phyloP scores from a whole-genome alignment of 1,140 invertebrate species.

The Solenopsis invicta region DNA sequence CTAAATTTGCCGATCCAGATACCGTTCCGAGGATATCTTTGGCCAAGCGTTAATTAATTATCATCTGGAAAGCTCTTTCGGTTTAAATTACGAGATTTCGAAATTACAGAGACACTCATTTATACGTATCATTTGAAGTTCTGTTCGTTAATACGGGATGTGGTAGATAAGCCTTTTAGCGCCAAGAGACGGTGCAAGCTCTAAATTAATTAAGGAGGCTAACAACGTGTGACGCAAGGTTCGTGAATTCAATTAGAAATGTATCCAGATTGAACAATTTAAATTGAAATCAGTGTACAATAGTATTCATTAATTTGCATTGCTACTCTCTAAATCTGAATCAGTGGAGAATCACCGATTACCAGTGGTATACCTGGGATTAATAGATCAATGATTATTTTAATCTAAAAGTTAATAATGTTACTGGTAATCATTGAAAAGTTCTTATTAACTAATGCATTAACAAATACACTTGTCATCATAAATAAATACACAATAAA shows the following conservation, averaged over 20 bases:
- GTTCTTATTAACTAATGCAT: too few species aligned
- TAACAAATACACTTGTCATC: too few species aligned
- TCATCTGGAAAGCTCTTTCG: not conserved
- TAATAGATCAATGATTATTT: too few species aligned
- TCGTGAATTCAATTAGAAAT: slow-evolving; percentile 1
- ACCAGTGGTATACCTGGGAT: too few species aligned
- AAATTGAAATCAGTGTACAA: too few species aligned
- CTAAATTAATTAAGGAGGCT: slow-evolving; percentile 28
- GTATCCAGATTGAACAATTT: not conserved
- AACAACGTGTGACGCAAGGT: slow-evolving; percentile 11
- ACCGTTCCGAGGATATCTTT: not conserved
- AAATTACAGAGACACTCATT: slow-evolving; percentile 21
- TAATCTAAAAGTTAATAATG: too few species aligned
- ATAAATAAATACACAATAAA: too few species aligned
- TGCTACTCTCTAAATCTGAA: too few species aligned
- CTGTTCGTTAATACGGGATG: slow-evolving; percentile 5
- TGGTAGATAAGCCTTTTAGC: slow-evolving; percentile 30
- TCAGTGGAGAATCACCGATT: too few species aligned
- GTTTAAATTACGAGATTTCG: not conserved
- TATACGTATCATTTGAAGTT: not conserved
- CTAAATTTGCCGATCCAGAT: slow-evolving; percentile 1
- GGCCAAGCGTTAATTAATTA: not conserved
- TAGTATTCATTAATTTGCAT: too few species aligned
- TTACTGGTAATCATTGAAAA: too few species aligned
- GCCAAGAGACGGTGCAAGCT: slow-evolving; percentile 30